Base-by-base conservation (phyloP, 2,797 vertebrate species). In the Triplophysa yarkandensis region DNA sequence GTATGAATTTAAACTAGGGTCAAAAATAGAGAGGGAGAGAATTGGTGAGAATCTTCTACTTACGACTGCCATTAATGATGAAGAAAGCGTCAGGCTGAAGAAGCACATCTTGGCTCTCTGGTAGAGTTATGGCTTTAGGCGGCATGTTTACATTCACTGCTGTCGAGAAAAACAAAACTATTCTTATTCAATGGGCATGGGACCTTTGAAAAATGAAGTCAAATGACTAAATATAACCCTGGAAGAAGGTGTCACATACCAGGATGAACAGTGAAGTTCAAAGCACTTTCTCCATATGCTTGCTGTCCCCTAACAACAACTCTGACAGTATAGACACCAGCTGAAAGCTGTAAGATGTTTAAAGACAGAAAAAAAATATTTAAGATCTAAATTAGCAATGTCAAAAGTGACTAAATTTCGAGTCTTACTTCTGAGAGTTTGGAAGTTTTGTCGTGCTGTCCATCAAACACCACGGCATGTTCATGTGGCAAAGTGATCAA, bases 21-120 rank as follows among this genome's bases (percentile, higher is more conserved):
- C 32, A 57, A 46, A 44, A 46, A n/a, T 17, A 36, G 52, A 17
- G 17, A 62, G 23, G n/a, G 23, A 25, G 13, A 74, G 13, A 54
- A 76, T 63, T 2, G 1, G 36, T 30, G 6, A 39, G 32, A 71
- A 64, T 11, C 46, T 27, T 39, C 39, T 61, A 92, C 92, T 23
- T 91, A 94, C 92, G 84, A 71, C 89, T 93, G 84, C 90, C 93
- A 50, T 95, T 89, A 0, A 94, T 90, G 81, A 89, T 85, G 43
- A 74, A 21, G 41, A 86, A 85, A 1, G 86, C 89, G 0, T 81
- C 81, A 74, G 86, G 80, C 16, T 91, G 91, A 27, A 88, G 67
- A 39, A 86, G 86, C 63, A 93, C 75, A 73, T 91, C 91, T 81
- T 95, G 92, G 19, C 64, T 68, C 75, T 83, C 62, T 0, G 94